Evolutionary conservation across 2,797 vertebrate genomes (phyloP), one percentile per base, ranked within the genome.

Genomic region (Cercopithecus neglectus): DNA sequence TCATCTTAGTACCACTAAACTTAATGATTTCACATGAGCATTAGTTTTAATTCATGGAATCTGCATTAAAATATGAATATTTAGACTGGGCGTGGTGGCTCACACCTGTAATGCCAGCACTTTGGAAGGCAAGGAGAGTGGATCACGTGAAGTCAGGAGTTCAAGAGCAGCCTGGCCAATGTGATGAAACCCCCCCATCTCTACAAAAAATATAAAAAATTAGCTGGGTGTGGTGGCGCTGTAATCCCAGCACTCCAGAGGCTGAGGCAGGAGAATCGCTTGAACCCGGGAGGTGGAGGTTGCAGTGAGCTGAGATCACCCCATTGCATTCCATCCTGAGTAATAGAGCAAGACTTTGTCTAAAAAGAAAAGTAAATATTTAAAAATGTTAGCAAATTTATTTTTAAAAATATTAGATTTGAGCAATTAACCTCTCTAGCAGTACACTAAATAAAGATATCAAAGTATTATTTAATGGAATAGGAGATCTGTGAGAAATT

Each of bases 21-120:
- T 76, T 96, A 92, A 91, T 89, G 79, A 94, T 96, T 78, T 93
- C 30, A 80, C 53, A 12, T 5, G 1, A 59, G 10, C 33, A 55
- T 70, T 61, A 61, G 13, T 90, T 57, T 89, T 59, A 89, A 91
- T 24, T 59, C 72, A 36, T 0, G 28, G 10, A 93, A 50, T 92
- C 26, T 93, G 26, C 46, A 87, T 74, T 91, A 55, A 87, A 92
- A 22, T 28, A 10, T 82, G 22, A 26, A 41, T 75, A 67, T 87
- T 82, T 72, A 80, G 80, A 8, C 16, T 4, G 33, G 16, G 16
- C 17, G 16, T 67, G 64, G 33, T 67, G 64, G 64, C 33, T 67
- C 7, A 67, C 8, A 1, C 8, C 8, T 67, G 64, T 19, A 67
- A 67, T 67, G 4, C 64, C 30, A 67, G 33, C 64, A n/a, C 33